Base-by-base conservation (phyloP, 37 sponge, comb jelly and placozoan species). In the Agelas oroides region DNA sequence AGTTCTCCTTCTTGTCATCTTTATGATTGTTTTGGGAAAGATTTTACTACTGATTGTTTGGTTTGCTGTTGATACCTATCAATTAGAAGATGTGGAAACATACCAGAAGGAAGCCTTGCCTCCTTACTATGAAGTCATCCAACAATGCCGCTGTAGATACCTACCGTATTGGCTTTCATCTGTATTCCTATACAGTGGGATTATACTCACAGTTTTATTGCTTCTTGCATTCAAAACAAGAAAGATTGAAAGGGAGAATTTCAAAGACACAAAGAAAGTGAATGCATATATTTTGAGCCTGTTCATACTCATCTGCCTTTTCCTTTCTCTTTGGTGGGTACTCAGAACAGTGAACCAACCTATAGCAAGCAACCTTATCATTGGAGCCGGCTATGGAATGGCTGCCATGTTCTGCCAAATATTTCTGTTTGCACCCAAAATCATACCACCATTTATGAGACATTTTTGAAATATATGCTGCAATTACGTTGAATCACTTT, bases 231-330 rank as follows among this genome's bases (percentile, higher is more conserved):
- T 64, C 1, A 36, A 23, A 53, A 64, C 79, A 41, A 38, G 79
- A 64, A 78, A 78, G 65, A 78, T 78, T 23, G 63, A 38, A 38
- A 38, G 41, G 24, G 18, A 38, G 24, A 39, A 78, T 28, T 78
- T 78, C 30, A 78, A 78, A 25, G 79, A 78, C 53, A 78, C 79
- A 0, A 78, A 78, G 28, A 78, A 78, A 65, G 28, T 78, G 5
- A 73, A 83, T 24, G 18, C 33, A 21, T 27, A 59, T 1, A 40
- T 83, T 24, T 59, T 62, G 40, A 19, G 58, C 13, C 1, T 72
- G 21, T 56, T 83, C 19, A 27, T 73, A 16, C 2, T 46, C 18
- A 24, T 72, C 1, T 18, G 46, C 21, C 2, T 72, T 14, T 8
- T 38, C 20, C 1, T 41, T 2, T 23, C 53, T 1, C n/a, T 72